Conservation (phyloP, 1,140 invertebrate genomes). For the Ips nitidus region DNA sequence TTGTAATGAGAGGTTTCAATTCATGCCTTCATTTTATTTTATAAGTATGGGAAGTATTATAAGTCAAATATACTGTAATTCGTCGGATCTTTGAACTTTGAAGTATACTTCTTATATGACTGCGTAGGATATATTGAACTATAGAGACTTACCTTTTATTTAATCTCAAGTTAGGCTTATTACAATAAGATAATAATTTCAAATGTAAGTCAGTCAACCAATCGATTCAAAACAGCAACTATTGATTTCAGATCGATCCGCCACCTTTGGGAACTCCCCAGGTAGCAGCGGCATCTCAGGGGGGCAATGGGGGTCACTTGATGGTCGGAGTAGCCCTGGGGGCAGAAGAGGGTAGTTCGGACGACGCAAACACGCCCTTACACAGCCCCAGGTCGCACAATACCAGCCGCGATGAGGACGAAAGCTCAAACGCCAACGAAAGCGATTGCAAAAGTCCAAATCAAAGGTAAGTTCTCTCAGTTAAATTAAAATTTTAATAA, state of each 20-base stretch:
- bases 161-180: no score
- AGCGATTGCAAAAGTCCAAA: constrained; percentile 67
- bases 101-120: no score
- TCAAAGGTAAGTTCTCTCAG: constrained; percentile 55
- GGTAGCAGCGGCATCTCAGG: constrained; percentile 47
- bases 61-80: no score
- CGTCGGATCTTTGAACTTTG: no score
- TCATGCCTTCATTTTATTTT: no score
- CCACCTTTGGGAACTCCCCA: constrained; percentile 23
- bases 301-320: constrained; percentile 45
- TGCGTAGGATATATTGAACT: no score
- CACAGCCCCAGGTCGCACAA: constrained; percentile 56
- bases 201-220: no score
- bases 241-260: constrained; percentile 52
- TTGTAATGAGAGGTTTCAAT: no score
- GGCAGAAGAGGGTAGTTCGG: constrained; percentile 47
- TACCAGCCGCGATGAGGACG: constrained; percentile 62
- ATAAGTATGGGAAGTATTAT: no score
- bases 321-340: constrained; percentile 40
- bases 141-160: no score
- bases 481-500: neutral
- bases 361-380: constrained; percentile 50
- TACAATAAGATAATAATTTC: no score
- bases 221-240: no score
- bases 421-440: constrained; percentile 64